Conservation (phyloP, 2,113 vertebrate genomes). For the Channa maculata region DNA sequence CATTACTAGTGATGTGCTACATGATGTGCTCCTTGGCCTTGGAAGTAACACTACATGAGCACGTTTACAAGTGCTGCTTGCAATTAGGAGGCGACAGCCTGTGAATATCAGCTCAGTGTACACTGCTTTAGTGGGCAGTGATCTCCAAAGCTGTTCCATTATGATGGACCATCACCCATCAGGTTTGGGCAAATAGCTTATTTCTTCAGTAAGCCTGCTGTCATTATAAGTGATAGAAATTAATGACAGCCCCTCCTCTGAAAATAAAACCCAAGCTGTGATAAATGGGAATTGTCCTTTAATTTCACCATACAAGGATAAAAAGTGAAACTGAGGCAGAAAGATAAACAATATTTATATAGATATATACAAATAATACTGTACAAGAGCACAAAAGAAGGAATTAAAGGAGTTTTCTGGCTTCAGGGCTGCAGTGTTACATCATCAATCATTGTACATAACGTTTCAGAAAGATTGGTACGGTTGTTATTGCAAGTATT, state of each 20-base stretch:
- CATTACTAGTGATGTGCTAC: too few relatives aligned
- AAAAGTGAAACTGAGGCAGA: constrained; percentile 35
- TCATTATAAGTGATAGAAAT: too few relatives aligned
- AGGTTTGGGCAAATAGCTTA: not conserved
- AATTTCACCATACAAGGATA: constrained; percentile 43
- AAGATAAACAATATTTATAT: constrained; percentile 75
- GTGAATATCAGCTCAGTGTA: not conserved
- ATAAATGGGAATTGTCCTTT: constrained; percentile 49
- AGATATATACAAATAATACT: constrained; percentile 80
- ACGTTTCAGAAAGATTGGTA: constrained; percentile 39
- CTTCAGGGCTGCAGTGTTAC: constrained; percentile 43
- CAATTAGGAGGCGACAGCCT: not conserved
- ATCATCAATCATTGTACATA: constrained; percentile 44
- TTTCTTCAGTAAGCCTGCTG: not conserved
- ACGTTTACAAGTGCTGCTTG: too few relatives aligned
- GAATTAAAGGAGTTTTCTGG: constrained; percentile 37
- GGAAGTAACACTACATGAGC: not conserved
- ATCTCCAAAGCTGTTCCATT: too few relatives aligned
- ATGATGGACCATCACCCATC: too few relatives aligned
- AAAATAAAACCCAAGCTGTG: constrained; percentile 19
- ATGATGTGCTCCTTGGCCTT: too few relatives aligned
- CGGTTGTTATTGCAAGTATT: constrained; percentile 5
- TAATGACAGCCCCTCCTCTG: not conserved
- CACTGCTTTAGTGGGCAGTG: not conserved
- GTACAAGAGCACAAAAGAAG: constrained; percentile 72